Base-by-base conservation (phyloP, 2,888 invertebrate species). In the Chesias legatella region DNA sequence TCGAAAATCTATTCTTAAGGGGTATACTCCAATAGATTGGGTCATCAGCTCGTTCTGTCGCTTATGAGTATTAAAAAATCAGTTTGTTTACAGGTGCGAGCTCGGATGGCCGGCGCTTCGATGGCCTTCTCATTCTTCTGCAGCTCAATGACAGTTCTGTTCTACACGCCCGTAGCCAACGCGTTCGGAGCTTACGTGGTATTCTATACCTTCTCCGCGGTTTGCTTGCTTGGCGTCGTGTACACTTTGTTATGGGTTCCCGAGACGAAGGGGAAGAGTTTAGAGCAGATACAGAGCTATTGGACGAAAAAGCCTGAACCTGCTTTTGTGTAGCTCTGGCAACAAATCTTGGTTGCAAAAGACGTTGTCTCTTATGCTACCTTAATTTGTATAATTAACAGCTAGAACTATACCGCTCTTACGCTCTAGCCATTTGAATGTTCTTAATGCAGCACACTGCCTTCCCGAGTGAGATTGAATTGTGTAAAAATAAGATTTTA, bases 201-300 rank as follows among this genome's bases (percentile, higher is more conserved):
- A 0, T 89, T 88, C 57, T 82, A 79, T 51, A 63, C 65, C 0
- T 89, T 85, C 56, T 70, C 79, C 0, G 63, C 65, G 0, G 75
- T 82, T 1, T 79, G 81, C 0, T 28, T 81, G 0, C 59, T 71
- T 5, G 79, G 86, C 0, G 72, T 74, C 0, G 3, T 86, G 0
- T 86, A 86, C 51, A 79, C 83, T 0, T 42, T 81, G 1, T 48
- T 83, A 0, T 79, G 70, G 53, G 81, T 89, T 1, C 89, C 89
- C 0, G 89, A 89, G 60, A 89, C 89, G 0, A 88, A 79, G 40
- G 88, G 85, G 1, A 83, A 81, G 54, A 74, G 67, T 20, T 60
- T 89, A 25, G 67, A 77, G 11, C 62, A 77, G 9, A 88, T 88
- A 32, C 67, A 72, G 13, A 59, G 52, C 28, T 70, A 64, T 48